Evolutionary conservation across 2,797 vertebrate genomes (phyloP).

Genomic region (Antennarius maculatus): DNA sequence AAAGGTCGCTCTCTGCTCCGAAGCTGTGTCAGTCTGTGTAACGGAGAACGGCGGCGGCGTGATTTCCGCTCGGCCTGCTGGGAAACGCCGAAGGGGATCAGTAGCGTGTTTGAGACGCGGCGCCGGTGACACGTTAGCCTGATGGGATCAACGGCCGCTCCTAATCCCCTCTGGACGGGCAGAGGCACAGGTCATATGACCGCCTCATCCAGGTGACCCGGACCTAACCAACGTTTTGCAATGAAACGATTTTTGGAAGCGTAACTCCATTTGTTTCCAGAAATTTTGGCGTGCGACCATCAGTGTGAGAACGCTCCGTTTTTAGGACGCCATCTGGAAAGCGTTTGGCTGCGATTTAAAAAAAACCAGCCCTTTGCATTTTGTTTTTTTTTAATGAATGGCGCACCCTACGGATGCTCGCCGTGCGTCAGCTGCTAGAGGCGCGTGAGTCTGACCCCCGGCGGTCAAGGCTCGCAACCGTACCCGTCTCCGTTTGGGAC

Average conservation of each 20-base stretch:
- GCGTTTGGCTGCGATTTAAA: constrained; percentile 50
- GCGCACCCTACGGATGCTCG: constrained; percentile 48
- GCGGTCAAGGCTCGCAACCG: constrained; percentile 57
- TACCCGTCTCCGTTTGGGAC: constrained; percentile 67
- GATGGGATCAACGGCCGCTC: constrained; percentile 65
- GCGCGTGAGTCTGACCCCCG: constrained; percentile 40
- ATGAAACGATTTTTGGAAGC: constrained; percentile 50
- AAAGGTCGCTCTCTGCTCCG: constrained; percentile 78
- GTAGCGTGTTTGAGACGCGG: constrained; percentile 77
- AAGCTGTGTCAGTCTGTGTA: constrained; percentile 79
- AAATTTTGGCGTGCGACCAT: constrained; percentile 51
- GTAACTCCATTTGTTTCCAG: constrained; percentile 50
- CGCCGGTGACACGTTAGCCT: constrained; percentile 63
- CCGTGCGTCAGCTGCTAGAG: constrained; percentile 35
- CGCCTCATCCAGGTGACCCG: constrained; percentile 20
- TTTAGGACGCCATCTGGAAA: constrained; percentile 68
- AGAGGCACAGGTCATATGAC: constrained; percentile 49
- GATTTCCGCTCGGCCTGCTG: constrained; percentile 58
- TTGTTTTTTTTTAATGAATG: constrained; percentile 56
- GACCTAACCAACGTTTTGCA: constrained; percentile 9
- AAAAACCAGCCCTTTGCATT: constrained; percentile 46
- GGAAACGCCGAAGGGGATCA: constrained; percentile 71
- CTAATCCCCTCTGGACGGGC: constrained; percentile 63
- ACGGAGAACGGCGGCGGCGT: constrained; percentile 82
- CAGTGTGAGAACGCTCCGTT: constrained; percentile 50